Percentiles rank a stretch among this genome's conserved stretches.
These are phyloP conservation scores for Brachionus sp. DNA, from an alignment of 1,140 invertebrate genomes.

Conservation along the genomic window DNA sequence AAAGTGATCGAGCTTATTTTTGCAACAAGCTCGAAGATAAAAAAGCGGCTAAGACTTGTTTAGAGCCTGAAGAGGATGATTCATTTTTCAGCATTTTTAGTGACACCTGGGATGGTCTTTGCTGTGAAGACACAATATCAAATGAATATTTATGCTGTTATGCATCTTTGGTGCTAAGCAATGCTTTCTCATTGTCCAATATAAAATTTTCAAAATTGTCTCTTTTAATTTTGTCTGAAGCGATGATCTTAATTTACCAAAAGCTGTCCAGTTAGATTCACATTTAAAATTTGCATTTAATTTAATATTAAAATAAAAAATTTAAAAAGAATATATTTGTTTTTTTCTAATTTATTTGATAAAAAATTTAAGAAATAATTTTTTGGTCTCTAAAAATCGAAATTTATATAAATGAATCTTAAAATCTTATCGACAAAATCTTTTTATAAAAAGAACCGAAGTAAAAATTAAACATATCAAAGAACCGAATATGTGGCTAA, in stretches of 20 bases:
- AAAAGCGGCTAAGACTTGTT: neutral
- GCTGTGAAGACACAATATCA: slow-evolving; percentile 1
- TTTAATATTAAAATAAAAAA: neutral
- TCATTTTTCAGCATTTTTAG: neutral
- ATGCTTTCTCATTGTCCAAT: neutral
- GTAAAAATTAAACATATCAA: neutral
- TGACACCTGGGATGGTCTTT: neutral
- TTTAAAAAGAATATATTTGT: too few relatives aligned
- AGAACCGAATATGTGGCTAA: neutral
- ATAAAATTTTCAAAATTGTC: neutral
- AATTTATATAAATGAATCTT: too few relatives aligned
- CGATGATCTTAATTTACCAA: neutral
- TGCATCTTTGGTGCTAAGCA: slow-evolving; percentile 4
- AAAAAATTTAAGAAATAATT: too few relatives aligned
- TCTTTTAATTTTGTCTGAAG: neutral
- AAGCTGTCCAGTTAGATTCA: neutral
- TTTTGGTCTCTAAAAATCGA: too few relatives aligned
- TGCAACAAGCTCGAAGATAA: neutral
- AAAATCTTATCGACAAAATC: slow-evolving; percentile 9
- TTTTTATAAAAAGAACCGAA: neutral
- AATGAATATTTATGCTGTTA: neutral
- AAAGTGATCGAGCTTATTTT: neutral
- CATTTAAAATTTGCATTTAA: neutral
- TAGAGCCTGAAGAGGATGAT: neutral
- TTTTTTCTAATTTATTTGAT: neutral